Conservation (phyloP, 2,113 vertebrate species). For the Oxygymnocypris stewartii region DNA sequence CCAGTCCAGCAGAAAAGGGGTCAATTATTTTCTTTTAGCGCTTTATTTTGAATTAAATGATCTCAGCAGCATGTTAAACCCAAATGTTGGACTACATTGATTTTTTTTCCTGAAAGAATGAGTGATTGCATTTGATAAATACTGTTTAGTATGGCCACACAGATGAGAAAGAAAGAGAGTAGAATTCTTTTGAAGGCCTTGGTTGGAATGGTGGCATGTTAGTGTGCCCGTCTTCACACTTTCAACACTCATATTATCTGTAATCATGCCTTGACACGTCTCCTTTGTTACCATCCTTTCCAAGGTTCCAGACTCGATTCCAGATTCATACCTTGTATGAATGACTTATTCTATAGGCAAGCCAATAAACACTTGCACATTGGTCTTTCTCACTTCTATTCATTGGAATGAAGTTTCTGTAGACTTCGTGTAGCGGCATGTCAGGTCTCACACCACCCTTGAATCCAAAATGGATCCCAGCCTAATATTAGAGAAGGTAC, state of each 20-base stretch:
- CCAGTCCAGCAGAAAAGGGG: constrained; percentile 99
- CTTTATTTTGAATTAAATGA: constrained; percentile 59
- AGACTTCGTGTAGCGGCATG: constrained; percentile 40
- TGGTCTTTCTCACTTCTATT: constrained; percentile 61
- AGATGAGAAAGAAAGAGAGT: constrained; percentile 71
- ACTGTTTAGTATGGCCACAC: constrained; percentile 84
- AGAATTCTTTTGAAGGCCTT: constrained; percentile 71
- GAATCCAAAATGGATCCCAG: constrained; percentile 67
- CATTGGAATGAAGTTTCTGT: constrained; percentile 67
- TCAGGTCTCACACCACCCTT: constrained; percentile 65
- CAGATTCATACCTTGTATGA: constrained; percentile 10
- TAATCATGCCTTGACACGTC: not conserved
- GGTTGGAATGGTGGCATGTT: constrained; percentile 82
- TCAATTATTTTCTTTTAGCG: constrained; percentile 82
- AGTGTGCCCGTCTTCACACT: constrained; percentile 36
- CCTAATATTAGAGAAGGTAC: constrained; percentile 80
- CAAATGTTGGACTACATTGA: constrained; percentile 65
- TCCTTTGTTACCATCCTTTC: constrained; percentile 16
- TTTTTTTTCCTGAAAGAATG: constrained; percentile 77
- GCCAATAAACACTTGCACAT: constrained; percentile 40
- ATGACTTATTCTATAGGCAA: constrained; percentile 13
- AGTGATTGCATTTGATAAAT: constrained; percentile 86
- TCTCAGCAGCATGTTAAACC: constrained; percentile 74
- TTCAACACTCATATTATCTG: constrained; percentile 25
- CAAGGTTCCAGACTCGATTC: constrained; percentile 14